Conservation (phyloP, 1,140 invertebrate species). For the Metaphire vulgaris region DNA sequence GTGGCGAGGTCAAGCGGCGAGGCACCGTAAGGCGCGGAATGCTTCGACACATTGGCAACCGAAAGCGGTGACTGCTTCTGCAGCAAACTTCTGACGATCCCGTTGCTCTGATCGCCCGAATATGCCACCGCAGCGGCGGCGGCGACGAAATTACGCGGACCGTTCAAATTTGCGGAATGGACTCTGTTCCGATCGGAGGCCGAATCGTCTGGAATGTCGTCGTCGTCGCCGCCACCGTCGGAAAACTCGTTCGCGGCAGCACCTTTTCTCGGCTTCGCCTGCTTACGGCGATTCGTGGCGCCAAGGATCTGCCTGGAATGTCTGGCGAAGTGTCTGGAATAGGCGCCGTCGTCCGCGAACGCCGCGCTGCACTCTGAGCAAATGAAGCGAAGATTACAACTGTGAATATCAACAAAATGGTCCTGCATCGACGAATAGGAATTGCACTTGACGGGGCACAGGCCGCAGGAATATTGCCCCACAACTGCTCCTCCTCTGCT, state of each 20-base stretch:
- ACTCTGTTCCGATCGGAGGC: not conserved
- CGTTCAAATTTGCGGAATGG: not conserved
- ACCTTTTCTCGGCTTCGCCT: conserved; percentile 17
- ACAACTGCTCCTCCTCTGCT: not conserved
- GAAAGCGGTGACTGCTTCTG: not conserved
- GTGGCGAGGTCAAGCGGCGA: not conserved
- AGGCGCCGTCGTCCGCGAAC: not conserved
- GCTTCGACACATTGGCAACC: not conserved
- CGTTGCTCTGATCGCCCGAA: not conserved
- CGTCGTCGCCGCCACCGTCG: not conserved
- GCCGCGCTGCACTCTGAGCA: conserved; percentile 12
- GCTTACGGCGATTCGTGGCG: conserved; percentile 4
- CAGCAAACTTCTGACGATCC: not conserved
- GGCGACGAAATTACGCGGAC: too few species aligned
- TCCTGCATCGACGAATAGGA: conserved; percentile 3
- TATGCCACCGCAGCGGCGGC: too few species aligned
- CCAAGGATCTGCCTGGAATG: not conserved
- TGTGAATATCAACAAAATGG: conserved; percentile 7
- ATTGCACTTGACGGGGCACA: conserved; percentile 12
- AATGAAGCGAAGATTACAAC: not conserved
- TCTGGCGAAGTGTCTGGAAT: not conserved
- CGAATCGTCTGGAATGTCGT: not conserved
- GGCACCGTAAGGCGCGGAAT: too few species aligned
- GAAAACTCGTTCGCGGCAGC: too few species aligned
- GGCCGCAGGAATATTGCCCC: not conserved